phyloP scores from a whole-genome alignment of 1,140 invertebrate species.

The Aphidius gifuensis region DNA sequence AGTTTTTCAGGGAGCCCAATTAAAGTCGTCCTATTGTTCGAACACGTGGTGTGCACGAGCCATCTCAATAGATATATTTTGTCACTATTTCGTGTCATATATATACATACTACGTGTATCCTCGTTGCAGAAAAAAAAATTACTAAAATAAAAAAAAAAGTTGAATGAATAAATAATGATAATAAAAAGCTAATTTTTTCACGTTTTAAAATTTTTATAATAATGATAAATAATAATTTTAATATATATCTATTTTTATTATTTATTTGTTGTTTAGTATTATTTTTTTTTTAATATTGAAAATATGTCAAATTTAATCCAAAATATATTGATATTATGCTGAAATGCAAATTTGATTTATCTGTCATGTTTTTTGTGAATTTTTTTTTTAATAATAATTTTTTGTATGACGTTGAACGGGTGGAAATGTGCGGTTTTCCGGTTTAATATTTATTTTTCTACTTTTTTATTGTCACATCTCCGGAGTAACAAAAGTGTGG shows the following conservation, averaged over 20 bases:
- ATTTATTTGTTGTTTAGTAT: no score
- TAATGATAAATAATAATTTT: no score
- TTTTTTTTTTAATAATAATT: slow-evolving; percentile 51
- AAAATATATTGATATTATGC: slow-evolving; percentile 26
- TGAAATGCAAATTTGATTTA: slow-evolving; percentile 53
- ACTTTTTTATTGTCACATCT: slow-evolving; percentile 31
- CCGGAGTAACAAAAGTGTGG: slow-evolving; percentile 6
- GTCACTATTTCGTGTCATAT: slow-evolving; percentile 12
- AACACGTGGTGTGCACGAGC: slow-evolving; percentile 49
- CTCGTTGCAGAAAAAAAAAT: neutral
- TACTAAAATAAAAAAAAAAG: neutral
- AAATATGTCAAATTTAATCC: slow-evolving; percentile 7
- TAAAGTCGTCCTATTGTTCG: slow-evolving; percentile 48
- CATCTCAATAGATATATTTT: slow-evolving; percentile 23
- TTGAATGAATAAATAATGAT: neutral
- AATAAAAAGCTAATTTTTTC: neutral
- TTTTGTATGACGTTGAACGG: slow-evolving; percentile 19
- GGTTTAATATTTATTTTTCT: slow-evolving; percentile 25
- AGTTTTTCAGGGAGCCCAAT: slow-evolving; percentile 40
- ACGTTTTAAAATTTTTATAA: no score
- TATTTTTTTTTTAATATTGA: neutral
- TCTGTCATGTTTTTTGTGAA: slow-evolving; percentile 48
- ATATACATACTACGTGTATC: slow-evolving; percentile 3
- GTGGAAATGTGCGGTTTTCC: slow-evolving; percentile 1
- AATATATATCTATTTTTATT: no score